Evolutionary conservation across 2,888 invertebrate species (phyloP).

Genomic region (Elaeidobius kamerunicus): DNA sequence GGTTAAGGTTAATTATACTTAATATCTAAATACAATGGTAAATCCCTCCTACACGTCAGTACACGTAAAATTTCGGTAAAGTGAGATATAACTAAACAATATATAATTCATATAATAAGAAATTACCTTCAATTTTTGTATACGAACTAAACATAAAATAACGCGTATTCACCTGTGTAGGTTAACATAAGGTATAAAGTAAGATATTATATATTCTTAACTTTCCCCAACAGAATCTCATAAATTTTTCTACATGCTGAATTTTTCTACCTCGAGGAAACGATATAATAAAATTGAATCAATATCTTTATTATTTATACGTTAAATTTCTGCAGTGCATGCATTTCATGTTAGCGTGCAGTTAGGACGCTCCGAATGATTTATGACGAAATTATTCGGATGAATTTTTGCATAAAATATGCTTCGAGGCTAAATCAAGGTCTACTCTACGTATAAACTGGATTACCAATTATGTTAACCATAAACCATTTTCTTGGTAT

Average conservation of each 20-base stretch:
- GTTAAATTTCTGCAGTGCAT: slow-evolving; percentile 13
- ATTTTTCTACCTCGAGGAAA: background rate
- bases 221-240: no score
- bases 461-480: background rate
- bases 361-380: slow-evolving; percentile 10
- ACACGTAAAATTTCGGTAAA: no score
- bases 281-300: slow-evolving; percentile 6
- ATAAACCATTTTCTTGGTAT: no score
- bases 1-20: no score
- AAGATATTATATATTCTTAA: no score
- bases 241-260: background rate
- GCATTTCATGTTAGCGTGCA: slow-evolving; percentile 16
- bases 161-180: no score
- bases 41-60: no score
- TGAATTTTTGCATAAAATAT: slow-evolving; percentile 11
- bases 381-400: slow-evolving; percentile 14
- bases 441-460: background rate
- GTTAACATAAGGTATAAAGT: background rate
- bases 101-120: no score
- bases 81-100: no score
- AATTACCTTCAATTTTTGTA: no score
- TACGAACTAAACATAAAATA: no score
- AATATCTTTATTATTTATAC: slow-evolving; percentile 5
- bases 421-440: background rate
- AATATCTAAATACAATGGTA: no score